These are phyloP conservation scores for Perodicticus potto DNA, from an alignment of 2,797 vertebrate genomes.

Conservation along the genomic window DNA sequence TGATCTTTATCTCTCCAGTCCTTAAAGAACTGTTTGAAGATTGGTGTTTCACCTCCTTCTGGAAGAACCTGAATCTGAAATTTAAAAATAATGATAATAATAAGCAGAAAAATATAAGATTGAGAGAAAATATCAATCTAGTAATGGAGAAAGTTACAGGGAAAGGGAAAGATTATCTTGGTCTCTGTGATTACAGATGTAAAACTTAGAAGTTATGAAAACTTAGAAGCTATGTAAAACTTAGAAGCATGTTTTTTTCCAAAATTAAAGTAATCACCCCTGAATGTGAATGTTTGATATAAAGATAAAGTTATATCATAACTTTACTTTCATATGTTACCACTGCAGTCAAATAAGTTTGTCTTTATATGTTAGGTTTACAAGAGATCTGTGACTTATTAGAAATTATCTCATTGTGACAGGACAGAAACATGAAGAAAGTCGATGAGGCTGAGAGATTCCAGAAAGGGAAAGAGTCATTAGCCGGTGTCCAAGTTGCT, in stretches of 20 bases:
- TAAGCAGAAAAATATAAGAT: not conserved
- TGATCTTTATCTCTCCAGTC: slow-evolving; percentile 94
- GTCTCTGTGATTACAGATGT: not conserved
- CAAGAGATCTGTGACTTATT: not conserved
- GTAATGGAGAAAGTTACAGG: not conserved
- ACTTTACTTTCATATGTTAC: not conserved
- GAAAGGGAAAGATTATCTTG: not conserved
- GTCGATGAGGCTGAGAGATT: not conserved
- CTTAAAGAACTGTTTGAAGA: slow-evolving; percentile 96
- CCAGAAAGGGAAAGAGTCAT: not conserved
- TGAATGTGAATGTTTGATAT: not conserved
- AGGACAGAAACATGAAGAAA: not conserved
- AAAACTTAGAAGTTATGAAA: not conserved
- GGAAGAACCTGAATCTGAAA: slow-evolving; percentile 96
- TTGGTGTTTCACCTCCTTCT: slow-evolving; percentile 94
- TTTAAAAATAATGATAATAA: slow-evolving; percentile 38
- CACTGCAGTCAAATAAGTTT: not conserved
- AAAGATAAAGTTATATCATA: not conserved
- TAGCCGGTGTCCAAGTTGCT: not conserved
- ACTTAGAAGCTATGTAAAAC: too few relatives aligned
- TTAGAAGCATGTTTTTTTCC: not conserved
- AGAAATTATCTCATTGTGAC: not conserved
- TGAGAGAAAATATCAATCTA: not conserved
- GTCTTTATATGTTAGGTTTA: not conserved
- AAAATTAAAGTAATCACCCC: not conserved